phyloP scores from a whole-genome alignment of 2,797 vertebrate species.

The Xiphorhynchus erythropygius region DNA sequence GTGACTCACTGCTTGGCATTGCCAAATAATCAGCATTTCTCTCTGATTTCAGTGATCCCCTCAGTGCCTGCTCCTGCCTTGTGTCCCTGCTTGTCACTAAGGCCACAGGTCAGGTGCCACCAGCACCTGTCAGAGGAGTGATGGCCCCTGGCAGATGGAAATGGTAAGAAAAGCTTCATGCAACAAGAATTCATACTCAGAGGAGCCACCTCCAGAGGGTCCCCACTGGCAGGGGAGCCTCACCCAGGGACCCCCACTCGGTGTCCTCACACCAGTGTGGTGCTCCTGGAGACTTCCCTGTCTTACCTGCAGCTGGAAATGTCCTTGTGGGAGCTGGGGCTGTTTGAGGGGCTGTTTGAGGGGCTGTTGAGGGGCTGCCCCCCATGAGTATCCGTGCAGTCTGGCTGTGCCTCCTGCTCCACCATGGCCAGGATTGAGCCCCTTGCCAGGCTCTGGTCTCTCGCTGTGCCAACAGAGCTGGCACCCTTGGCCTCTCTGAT shows the following conservation, averaged over 20 bases:
- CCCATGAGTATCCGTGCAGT: not conserved
- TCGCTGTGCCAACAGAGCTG: not conserved
- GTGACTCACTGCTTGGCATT: conserved; percentile 27
- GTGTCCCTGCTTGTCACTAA: not conserved
- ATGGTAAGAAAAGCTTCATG: conserved; percentile 5
- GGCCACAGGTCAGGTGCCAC: not conserved
- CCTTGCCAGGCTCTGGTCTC: not conserved
- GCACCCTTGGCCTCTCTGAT: not conserved
- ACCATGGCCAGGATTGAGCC: accelerated
- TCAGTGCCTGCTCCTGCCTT: not conserved
- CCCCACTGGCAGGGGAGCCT: not conserved
- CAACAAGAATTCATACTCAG: not conserved
- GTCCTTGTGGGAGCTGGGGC: not conserved
- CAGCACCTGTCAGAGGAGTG: not conserved
- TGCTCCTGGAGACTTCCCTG: not conserved
- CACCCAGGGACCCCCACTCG: not conserved
- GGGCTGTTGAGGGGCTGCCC: not conserved
- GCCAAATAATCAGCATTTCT: not conserved
- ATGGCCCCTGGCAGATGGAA: not conserved
- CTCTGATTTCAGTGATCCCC: not conserved
- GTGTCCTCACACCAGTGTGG: not conserved
- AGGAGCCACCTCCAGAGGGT: not conserved
- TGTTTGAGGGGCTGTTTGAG: not conserved
- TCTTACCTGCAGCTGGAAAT: not conserved
- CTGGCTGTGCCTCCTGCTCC: not conserved